phyloP scores from a whole-genome alignment of 2,113 vertebrate genomes.

The Mixornis gularis region DNA sequence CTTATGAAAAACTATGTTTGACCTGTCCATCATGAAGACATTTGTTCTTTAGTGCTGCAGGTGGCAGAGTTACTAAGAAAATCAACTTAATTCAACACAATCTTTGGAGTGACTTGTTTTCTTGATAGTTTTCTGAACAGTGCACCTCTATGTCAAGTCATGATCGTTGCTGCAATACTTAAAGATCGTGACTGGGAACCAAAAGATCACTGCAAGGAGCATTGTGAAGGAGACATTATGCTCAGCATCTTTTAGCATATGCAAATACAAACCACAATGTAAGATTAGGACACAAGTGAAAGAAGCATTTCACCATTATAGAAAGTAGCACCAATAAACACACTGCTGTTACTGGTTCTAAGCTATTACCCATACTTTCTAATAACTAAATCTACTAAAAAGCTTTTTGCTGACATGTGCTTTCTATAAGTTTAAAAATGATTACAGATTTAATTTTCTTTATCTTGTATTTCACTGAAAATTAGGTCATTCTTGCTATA shows the following conservation, averaged over 20 bases:
- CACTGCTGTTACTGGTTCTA: background rate
- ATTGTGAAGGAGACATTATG: slow-evolving; percentile 2
- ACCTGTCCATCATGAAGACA: slow-evolving; percentile 51
- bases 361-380: background rate
- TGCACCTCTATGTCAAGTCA: slow-evolving; percentile 25
- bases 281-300: background rate
- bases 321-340: background rate
- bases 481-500: background rate
- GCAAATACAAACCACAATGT: slow-evolving; percentile 1
- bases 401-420: background rate
- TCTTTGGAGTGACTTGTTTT: slow-evolving; percentile 24
- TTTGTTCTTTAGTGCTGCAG: slow-evolving; percentile 55
- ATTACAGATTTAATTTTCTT: background rate
- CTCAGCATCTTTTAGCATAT: slow-evolving; percentile 7
- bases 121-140: slow-evolving; percentile 30
- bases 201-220: background rate
- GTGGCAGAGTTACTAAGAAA: slow-evolving; percentile 54
- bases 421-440: background rate
- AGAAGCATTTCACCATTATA: background rate
- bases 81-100: slow-evolving; percentile 30
- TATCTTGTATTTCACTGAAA: background rate
- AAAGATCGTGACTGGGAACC: slow-evolving; percentile 5
- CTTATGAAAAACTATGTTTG: slow-evolving; percentile 50
- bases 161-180: background rate
- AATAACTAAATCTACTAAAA: background rate